Base-by-base conservation (phyloP, 92 coral and sea anemone genomes). In the Heteractis magnifica region DNA sequence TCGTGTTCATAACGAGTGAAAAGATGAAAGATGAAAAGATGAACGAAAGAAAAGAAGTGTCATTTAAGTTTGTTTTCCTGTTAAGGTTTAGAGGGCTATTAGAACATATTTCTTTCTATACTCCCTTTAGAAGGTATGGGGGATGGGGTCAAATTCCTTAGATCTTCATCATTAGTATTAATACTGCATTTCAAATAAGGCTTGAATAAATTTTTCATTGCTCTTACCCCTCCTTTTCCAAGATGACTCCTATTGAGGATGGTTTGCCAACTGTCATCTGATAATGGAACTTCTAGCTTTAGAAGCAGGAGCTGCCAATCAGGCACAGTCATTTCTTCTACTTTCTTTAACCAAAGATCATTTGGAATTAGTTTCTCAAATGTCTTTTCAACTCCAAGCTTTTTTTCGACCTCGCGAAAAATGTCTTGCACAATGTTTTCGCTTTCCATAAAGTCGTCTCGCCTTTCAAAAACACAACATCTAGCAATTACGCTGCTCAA, bases 301-400 rank as follows among this genome's bases (percentile, higher is more conserved):
- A 75, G 21, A 26, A 75, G 79, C 21, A 75, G 79, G 58, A 75
- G 79, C 58, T 75, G 79, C 79, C 79, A 75, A 51, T 75, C 79
- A 48, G 79, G 79, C 10, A 50, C 53, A 18, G 53, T 75, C 79
- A 75, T 75, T 0, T 12, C 1, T 0, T 75, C 4, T 49, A 75
- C 58, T 51, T 75, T 75, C 23, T 75, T 75, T 18, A 4, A 0
- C 79, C 79, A 75, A 48, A 75, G 79, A 48, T 75, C 79, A 75
- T 75, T 0, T 26, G 79, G 79, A 49, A 75, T 75, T 4, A 75
- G 79, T 51, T 51, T 48, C 5, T 75, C 56, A 75, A 75, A 75
- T 0, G 79, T 48, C 19, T 75, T 51, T 5, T 75, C 23, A 18
- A 75, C 0, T 48, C 79, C 79, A n/a, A 75, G 51, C 53, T 75